Percentiles rank a stretch among this genome's conserved stretches.
Conservation (phyloP, 2,888 invertebrate genomes). For the Cantharis nigra region DNA sequence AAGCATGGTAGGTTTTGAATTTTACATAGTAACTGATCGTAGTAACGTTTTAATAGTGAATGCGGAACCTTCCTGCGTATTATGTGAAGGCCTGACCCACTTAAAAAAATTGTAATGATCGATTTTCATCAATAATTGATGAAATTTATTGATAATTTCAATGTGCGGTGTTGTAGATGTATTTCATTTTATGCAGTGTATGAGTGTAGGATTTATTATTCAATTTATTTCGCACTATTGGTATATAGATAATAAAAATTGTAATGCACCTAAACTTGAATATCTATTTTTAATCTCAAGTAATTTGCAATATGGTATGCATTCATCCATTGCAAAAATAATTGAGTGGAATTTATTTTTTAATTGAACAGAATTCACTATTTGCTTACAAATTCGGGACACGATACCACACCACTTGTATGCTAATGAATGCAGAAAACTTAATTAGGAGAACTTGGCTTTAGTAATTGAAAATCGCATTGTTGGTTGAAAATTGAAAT, state of each 20-base stretch:
- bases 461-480: background rate
- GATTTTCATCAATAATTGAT: background rate
- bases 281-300: background rate
- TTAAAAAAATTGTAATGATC: background rate
- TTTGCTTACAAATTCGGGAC: background rate
- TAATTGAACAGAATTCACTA: background rate
- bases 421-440: background rate
- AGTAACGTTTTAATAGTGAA: too few species aligned
- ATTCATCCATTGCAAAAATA: background rate
- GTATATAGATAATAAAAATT: background rate
- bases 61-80: too few species aligned
- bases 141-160: background rate
- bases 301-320: background rate
- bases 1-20: too few species aligned
- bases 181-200: background rate
- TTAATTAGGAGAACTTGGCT: background rate
- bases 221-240: background rate
- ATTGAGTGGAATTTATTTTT: background rate
- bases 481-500: background rate
- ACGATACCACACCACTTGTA: background rate
- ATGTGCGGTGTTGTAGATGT: too few species aligned
- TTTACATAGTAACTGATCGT: too few species aligned
- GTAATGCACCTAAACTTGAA: background rate
- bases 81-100: too few species aligned
- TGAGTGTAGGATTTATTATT: background rate